Base-by-base conservation (phyloP, 2,113 vertebrate genomes). In the Struthio camelus region DNA sequence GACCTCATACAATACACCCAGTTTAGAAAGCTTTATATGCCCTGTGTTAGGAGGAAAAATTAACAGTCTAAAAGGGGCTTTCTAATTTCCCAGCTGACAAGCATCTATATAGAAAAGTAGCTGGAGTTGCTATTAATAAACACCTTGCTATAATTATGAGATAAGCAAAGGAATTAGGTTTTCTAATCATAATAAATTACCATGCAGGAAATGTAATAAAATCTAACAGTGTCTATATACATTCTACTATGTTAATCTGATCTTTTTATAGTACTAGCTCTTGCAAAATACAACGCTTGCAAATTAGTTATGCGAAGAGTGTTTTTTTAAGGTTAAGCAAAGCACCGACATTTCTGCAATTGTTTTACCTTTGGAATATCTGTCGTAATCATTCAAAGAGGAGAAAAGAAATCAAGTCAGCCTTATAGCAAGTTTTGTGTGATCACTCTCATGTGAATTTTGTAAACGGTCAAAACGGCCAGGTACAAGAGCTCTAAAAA, bases 161-260 rank as follows among this genome's bases (percentile, higher is more conserved):
- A 82, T 62, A 95, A 93, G 84, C 30, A 95, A 93, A 96, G 93
- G 30, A 87, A 93, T 89, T 87, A 91, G 50, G 53, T 27, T 91
- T 91, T 89, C 75, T 87, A 94, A 95, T 85, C 0, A 1, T 38
- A 94, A 95, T 73, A 85, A 94, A 91, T 85, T 89, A 73, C 28
- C 14, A 70, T 79, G 70, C 22, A 70, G 44, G 91, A 95, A 82
- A 77, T 16, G 16, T 25, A 92, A 89, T 94, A 94, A 96, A 91
- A 93, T 50, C 66, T 82, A 85, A 73, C 70, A 73, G 86, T 62
- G 46, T 89, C 65, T 85, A 44, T 82, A 40, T 79, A 53, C 46
- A 70, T 40, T 50, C 30, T 30, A 58, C 46, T 70, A 66, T 66
- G 40, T 72, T 92, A 87, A 85, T 51, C 69, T 9, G 48, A 89